These are phyloP conservation scores for Gambelia wislizenii DNA, from an alignment of 2,797 vertebrate genomes.

Conservation along the genomic window DNA sequence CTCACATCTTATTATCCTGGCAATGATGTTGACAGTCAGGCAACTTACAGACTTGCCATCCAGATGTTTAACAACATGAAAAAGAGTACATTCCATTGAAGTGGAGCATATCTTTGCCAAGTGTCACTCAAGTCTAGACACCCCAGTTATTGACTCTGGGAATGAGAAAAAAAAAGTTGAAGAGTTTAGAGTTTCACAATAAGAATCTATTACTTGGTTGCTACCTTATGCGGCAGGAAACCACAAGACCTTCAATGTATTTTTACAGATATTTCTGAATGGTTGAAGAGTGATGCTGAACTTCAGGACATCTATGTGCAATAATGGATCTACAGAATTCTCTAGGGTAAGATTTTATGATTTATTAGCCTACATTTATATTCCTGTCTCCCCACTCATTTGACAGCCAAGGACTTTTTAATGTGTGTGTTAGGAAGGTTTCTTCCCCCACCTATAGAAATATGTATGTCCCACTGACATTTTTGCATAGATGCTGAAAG, in stretches of 20 bases:
- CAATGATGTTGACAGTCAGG: not conserved
- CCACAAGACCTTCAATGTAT: not conserved
- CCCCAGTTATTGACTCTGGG: not conserved
- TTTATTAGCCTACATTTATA: not conserved
- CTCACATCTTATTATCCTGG: slow-evolving; percentile 31
- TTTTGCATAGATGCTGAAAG: not conserved
- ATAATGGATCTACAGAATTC: not conserved
- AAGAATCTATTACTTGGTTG: not conserved
- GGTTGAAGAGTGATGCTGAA: not conserved
- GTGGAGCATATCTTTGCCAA: not conserved
- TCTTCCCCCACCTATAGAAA: not conserved
- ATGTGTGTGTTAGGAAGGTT: not conserved
- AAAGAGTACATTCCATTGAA: not conserved
- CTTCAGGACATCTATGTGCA: not conserved
- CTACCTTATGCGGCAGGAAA: not conserved
- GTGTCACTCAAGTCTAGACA: not conserved
- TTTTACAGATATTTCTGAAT: not conserved
- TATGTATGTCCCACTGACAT: not conserved
- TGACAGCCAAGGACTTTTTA: not conserved
- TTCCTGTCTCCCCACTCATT: not conserved
- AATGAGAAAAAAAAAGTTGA: not conserved
- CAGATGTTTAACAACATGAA: not conserved
- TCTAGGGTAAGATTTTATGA: not conserved
- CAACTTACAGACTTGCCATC: not conserved
- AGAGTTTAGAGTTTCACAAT: not conserved